Percentiles rank a stretch among this genome's conserved stretches.
These are phyloP conservation scores for Anneissia japonica DNA, from an alignment of 35 echinoderm and acorn worm species.

Conservation along the genomic window DNA sequence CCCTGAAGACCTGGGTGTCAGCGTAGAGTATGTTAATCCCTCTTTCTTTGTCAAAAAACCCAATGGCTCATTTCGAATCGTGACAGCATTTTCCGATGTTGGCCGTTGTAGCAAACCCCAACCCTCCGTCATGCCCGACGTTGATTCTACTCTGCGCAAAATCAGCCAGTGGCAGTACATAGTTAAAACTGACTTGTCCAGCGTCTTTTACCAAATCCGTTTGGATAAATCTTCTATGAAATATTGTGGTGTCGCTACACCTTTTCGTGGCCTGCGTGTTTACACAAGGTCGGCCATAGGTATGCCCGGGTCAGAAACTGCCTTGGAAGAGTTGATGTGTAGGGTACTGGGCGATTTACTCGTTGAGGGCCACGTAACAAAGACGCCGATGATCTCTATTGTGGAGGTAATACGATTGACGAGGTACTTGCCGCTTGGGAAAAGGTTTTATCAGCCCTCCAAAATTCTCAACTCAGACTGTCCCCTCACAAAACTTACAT, in stretches of 20 bases:
- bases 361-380: constrained; percentile 23
- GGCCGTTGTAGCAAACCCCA: constrained; percentile 51
- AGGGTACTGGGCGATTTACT: constrained; percentile 42
- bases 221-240: background rate
- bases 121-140: constrained; percentile 52
- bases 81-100: constrained; percentile 50
- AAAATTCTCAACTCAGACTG: background rate
- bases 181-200: constrained; percentile 47
- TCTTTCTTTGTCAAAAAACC: constrained; percentile 52
- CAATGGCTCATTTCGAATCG: constrained; percentile 42
- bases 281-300: constrained; percentile 40
- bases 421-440: constrained; percentile 13
- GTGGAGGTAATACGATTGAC: constrained; percentile 43
- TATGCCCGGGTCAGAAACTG: constrained; percentile 56
- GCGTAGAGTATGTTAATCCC: constrained; percentile 53
- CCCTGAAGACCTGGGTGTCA: constrained; percentile 50
- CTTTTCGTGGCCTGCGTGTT: constrained; percentile 15
- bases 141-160: constrained; percentile 43
- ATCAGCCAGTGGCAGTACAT: constrained; percentile 50
- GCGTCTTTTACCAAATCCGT: constrained; percentile 52
- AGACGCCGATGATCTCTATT: constrained; percentile 56
- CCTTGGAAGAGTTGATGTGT: constrained; percentile 52
- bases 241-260: constrained; percentile 37
- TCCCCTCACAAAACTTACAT: constrained; percentile 2
- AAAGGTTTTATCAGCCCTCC: constrained; percentile 19